A percentile compares a stretch with the other conserved stretches of the same genome.
phyloP scores from a whole-genome alignment of 1,140 invertebrate genomes.

The Brachionus koreanus region DNA sequence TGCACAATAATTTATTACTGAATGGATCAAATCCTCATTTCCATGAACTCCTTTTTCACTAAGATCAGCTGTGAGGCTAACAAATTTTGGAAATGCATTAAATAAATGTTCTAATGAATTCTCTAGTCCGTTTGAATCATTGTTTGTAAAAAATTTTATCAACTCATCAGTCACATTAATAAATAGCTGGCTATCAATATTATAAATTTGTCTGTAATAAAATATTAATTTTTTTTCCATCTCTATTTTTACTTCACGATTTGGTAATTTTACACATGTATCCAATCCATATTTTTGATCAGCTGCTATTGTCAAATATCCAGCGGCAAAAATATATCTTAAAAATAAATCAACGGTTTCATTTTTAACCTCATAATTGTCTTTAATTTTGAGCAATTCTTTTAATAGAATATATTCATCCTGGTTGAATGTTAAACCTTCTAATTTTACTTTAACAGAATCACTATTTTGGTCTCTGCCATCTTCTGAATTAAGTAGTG shows the following conservation, averaged over 20 bases:
- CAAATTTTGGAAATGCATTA: background rate
- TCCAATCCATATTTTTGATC: background rate
- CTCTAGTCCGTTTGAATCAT: background rate
- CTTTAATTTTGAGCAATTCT: too few species aligned
- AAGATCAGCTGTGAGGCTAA: background rate
- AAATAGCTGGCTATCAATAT: too few species aligned
- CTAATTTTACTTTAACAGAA: background rate
- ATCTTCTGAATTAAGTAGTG: background rate
- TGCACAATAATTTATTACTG: background rate
- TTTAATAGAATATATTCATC: background rate
- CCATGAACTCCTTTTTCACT: background rate
- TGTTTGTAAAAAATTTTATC: background rate
- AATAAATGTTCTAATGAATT: background rate
- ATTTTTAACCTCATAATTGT: background rate
- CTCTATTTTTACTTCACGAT: background rate
- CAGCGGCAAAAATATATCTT: background rate
- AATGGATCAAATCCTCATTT: slow-evolving; percentile 29
- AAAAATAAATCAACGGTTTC: background rate
- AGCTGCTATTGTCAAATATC: background rate
- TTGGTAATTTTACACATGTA: background rate
- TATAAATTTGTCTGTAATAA: background rate
- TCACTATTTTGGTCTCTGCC: too few species aligned
- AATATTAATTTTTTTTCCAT: background rate
- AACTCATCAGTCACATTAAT: background rate
- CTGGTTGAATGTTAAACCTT: background rate